Base-by-base conservation (phyloP, 2,888 invertebrate species). In the Macrophya annulata region DNA sequence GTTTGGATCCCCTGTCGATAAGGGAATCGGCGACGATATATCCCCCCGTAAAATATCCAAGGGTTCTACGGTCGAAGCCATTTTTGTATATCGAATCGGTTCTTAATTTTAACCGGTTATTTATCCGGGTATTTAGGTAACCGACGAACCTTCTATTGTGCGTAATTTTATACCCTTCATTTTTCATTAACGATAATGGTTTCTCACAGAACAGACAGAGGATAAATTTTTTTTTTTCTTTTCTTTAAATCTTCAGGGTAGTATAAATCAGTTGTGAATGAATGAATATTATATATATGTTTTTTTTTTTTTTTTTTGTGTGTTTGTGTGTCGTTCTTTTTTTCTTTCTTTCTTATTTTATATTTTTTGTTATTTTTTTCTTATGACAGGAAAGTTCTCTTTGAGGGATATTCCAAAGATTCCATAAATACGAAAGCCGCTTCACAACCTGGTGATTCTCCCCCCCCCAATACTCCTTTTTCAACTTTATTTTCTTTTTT, bases 31-130 rank as follows among this genome's bases (percentile, higher is more conserved):
- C 21, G 83, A 84, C 62, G 86, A 59, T 59, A 48, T 85, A 10
- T 68, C 82, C 68, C 31, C 31, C 31, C 68, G 25, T 21, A 62
- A 12, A 10, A 59, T 21, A n/a, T 59, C 40, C 43, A 79, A 12
- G 15, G 85, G 79, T 25, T 85, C 82, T 0, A 71, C 82, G 9
- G 85, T 82, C 43, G 71, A 82, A 21, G 82, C 31, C 82, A 83
- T 83, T 3, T 15, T 31, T n/a, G 17, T 12, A 15, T 31, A 31
- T 77, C 0, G 3, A 8, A 51, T 31, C 72, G 21, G 72, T 74
- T 43, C 4, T 25, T n/a, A 71, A 45, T 71, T 71, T 71, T 1
- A 40, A 71, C 37, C 71, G 71, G 12, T 37, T 21, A 45, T 74
- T 21, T 74, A 5, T 21, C 3, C 17, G 21, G 72, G 37, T 55